Evolutionary conservation across 2,888 invertebrate species (phyloP), one percentile per base, ranked within the genome.

Genomic region (Coleophora flavipennella): DNA sequence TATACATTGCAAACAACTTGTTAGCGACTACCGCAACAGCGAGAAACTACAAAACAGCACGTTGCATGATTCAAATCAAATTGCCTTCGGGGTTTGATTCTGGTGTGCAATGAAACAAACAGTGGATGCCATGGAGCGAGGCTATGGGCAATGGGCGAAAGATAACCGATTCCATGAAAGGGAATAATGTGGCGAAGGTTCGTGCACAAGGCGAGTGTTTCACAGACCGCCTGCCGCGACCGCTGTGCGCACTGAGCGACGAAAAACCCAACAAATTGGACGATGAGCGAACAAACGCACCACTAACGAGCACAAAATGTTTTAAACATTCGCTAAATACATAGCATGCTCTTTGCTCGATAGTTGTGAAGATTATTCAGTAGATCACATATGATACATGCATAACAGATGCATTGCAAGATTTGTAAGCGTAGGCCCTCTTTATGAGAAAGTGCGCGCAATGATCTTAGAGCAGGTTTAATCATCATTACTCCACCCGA

Each of bases 241-340:
- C n/a, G 62, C 46, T 27, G 39, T 50, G 43, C 56, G 32, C 14
- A 28, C 40, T 50, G 40, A 57, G 55, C 58, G 60, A 57, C 61
- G 60, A 69, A 75, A 75, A 77, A 75, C 67, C 56, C 56, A 57
- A 65, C 71, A 73, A 75, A 74, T 75, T 68, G 63, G 54, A 61
- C 47, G 49, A 57, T 51, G 54, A 56, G 41, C 36, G 38, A 40
- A 25, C 40, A 31, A 10, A 33, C 27, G 31, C 35, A 20, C 35
- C 44, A 35, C 60, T 68, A 68, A 70, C 66, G 63, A 68, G 59
- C 46, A 43, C 42, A 58, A n/a, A 49, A 67, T 65, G 61, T 63
- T 68, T 68, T 45, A 65, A 64, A 60, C 61, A 64, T 67, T 58
- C 48, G 46, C 49, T 49, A 50, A 46, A n/a, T 53, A 50, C 39